Base-by-base conservation (phyloP, 2,113 vertebrate species). In the Bujurquina vittata region DNA sequence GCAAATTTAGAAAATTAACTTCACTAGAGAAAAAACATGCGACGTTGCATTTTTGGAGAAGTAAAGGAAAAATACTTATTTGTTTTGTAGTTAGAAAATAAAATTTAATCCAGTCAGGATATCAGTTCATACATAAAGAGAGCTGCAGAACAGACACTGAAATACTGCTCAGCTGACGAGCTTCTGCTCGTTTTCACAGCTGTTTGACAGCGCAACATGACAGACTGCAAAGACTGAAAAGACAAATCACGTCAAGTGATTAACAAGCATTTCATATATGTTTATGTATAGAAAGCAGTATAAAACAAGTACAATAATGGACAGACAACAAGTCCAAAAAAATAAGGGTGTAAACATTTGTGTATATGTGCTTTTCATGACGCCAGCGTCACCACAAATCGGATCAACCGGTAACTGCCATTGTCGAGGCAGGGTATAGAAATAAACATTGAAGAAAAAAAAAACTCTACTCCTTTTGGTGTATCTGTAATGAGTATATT, bases 321-420 rank as follows among this genome's bases (percentile, higher is more conserved):
- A 97, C 95, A 96, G 95, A 96, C 95, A 94, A 94, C 95, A 94
- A 94, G 94, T 90, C 90, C 82, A 89, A 92, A 95, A 94, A 96
- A 96, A 96, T 94, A 95, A 94, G 92, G 94, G 95, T 97, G 97
- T 98, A 98, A 98, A 98, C 97, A 97, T 96, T 95, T 89, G 91
- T 93, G 90, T 93, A 96, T 96, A 95, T 96, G 97, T 97, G 97
- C 97, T 97, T 95, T 95, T 94, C 81, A 96, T 95, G 97, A 97
- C 97, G 97, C 97, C 97, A 92, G 97, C 97, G 97, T 97, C 97
- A 96, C 95, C 90, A 93, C 90, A 82, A 85, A 79, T 93, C 93
- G 91, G 94, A 88, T 95, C 93, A 94, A 95, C 95, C 93, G 92
- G 80, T 91, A 83, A 80, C 90, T 93, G 90, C 92, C 92, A 77